Evolutionary conservation across 23 tunicate species (phyloP).

Genomic region (Trididemnum clinides): DNA sequence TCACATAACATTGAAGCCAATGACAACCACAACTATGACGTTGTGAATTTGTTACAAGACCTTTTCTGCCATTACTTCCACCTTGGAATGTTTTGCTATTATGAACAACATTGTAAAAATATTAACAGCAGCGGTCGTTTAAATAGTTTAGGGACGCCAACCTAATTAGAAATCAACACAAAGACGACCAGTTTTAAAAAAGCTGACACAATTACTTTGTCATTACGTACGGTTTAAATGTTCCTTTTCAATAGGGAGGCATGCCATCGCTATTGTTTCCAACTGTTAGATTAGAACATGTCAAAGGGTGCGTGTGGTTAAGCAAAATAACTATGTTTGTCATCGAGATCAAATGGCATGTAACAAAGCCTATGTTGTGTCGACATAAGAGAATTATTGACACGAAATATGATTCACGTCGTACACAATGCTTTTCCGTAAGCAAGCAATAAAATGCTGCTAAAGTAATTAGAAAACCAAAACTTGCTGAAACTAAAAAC

Average conservation of each 20-base stretch:
- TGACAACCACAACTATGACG: no score
- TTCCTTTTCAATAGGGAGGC: background rate
- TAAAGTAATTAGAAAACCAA: no score
- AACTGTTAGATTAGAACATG: no score
- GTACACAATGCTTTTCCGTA: no score
- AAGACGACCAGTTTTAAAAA: background rate
- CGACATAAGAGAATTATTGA: background rate
- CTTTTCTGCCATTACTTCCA: no score
- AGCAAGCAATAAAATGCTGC: no score
- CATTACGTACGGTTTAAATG: background rate
- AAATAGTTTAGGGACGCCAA: background rate
- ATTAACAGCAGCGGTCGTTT: background rate
- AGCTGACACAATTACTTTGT: background rate
- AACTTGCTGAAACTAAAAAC: no score
- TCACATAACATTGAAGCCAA: no score
- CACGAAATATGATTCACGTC: background rate
- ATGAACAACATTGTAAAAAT: background rate
- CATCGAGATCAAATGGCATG: background rate
- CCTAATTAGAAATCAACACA: background rate
- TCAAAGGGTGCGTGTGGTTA: no score
- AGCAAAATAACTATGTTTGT: no score
- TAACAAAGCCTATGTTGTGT: background rate
- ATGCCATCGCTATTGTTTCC: no score
- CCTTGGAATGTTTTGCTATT: background rate
- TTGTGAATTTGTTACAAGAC: no score